Evolutionary conservation across 2,113 vertebrate species (phyloP).

Genomic region (Halcyon senegalensis): DNA sequence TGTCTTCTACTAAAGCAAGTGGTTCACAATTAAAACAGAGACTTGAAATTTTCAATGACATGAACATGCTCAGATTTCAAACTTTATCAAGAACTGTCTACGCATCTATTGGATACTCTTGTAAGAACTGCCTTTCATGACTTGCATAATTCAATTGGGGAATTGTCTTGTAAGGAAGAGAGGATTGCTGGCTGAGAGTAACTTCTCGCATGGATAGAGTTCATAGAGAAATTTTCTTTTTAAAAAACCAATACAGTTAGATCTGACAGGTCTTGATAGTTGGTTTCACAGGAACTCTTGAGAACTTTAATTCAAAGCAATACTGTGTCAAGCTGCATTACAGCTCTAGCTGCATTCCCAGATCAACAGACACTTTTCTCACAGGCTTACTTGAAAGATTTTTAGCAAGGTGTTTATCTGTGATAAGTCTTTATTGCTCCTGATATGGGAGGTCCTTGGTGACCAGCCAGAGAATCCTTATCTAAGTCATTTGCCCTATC

Average conservation of each 20-base stretch:
- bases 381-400: conserved; percentile 20
- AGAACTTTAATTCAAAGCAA: conserved; percentile 14
- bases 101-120: neutral
- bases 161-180: neutral
- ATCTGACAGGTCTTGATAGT: neutral
- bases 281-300: neutral
- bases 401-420: conserved; percentile 42
- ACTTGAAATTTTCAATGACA: neutral
- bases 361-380: neutral
- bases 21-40: neutral
- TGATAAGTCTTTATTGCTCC: conserved; percentile 42
- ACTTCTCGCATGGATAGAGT: neutral
- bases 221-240: neutral
- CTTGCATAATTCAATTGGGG: neutral
- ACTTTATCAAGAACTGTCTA: neutral
- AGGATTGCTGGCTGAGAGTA: neutral
- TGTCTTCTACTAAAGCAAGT: neutral
- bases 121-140: neutral
- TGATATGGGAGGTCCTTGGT: conserved; percentile 25
- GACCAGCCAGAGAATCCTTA: conserved; percentile 19
- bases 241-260: neutral
- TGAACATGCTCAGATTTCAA: neutral
- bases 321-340: neutral
- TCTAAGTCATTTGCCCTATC: neutral
- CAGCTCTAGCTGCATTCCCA: neutral